Evolutionary conservation across 2,888 invertebrate species (phyloP), one percentile per base, ranked within the genome.

Genomic region (Phanerotoma sp.): DNA sequence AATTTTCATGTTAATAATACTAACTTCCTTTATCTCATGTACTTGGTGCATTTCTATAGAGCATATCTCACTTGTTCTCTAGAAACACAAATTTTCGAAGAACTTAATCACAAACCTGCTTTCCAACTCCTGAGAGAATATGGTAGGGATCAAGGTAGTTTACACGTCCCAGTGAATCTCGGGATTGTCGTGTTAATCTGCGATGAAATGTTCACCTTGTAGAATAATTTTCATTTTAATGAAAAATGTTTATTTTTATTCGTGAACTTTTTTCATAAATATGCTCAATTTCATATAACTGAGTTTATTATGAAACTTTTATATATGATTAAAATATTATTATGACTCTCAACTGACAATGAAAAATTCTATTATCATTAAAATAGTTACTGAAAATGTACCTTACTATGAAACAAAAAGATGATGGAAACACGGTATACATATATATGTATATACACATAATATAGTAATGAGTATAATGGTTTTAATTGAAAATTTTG

Each of bases 41-140:
- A 21, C 47, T 45, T 20, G 25, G 38, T 53, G 37, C 33, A 49
- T 51, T 46, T 62, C 65, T 66, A 69, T 70, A 41, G 49, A 49
- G 46, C 44, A 57, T 58, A 32, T 41, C 48, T 41, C 16, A 25
- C 25, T 25, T 25, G 25, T 25, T 25, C 25, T 25, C 25, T 25
- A 25, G 25, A 25, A 25, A 7, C 25, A 25, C 52, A 54, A 63
- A 63, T 61, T 60, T 60, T 60, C 61, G 54, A 60, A 53, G 58
- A 60, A 60, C 56, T 61, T 60, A 58, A 63, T 63, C 63, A 60
- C 54, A 35, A 49, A 52, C 57, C 53, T 44, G 54, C 37, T 56
- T 54, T 54, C 51, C 45, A 51, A 53, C 30, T 47, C 62, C 42
- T 55, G 37, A 45, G 60, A 52, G 60, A 57, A 61, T 63, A 50